These are phyloP conservation scores for Panorpa germanica DNA, from an alignment of 2,888 invertebrate genomes.

Conservation along the genomic window DNA sequence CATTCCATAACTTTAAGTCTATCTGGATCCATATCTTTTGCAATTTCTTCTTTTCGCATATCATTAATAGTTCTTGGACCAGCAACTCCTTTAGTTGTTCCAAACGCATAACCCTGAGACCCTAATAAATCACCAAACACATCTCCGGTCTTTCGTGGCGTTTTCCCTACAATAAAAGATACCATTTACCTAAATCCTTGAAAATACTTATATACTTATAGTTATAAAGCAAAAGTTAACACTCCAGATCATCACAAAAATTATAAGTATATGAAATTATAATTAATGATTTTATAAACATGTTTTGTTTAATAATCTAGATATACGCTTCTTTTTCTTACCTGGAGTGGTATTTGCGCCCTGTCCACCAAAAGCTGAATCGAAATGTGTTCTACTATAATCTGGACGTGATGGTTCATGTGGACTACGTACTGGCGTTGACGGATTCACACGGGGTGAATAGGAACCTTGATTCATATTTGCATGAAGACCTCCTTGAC, in stretches of 20 bases:
- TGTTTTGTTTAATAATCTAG: constrained; percentile 5
- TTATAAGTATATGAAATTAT: too few relatives aligned
- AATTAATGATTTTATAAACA: too few relatives aligned
- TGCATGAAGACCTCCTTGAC: too few relatives aligned
- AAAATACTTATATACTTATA: too few relatives aligned
- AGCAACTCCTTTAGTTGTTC: constrained; percentile 44
- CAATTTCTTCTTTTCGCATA: constrained; percentile 76
- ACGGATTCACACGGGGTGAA: constrained; percentile 20
- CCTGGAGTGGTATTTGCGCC: constrained; percentile 11
- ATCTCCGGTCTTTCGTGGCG: constrained; percentile 25
- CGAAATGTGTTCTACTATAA: constrained; percentile 53
- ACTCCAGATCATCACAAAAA: too few relatives aligned
- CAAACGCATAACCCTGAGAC: constrained; percentile 74
- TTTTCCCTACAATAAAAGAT: constrained; percentile 6
- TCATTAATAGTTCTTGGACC: constrained; percentile 81
- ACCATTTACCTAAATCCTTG: too few relatives aligned
- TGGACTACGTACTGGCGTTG: constrained; percentile 19
- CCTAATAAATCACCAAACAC: constrained; percentile 85
- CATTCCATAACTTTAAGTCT: constrained; percentile 65
- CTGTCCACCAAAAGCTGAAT: constrained; percentile 23
- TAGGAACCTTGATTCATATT: too few relatives aligned
- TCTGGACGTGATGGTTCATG: constrained; percentile 22
- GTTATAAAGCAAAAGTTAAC: too few relatives aligned
- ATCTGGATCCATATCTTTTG: constrained; percentile 81
- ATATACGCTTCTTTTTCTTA: constrained; percentile 13